phyloP scores from a whole-genome alignment of 2,888 invertebrate genomes.

The Strigamia maritima region DNA sequence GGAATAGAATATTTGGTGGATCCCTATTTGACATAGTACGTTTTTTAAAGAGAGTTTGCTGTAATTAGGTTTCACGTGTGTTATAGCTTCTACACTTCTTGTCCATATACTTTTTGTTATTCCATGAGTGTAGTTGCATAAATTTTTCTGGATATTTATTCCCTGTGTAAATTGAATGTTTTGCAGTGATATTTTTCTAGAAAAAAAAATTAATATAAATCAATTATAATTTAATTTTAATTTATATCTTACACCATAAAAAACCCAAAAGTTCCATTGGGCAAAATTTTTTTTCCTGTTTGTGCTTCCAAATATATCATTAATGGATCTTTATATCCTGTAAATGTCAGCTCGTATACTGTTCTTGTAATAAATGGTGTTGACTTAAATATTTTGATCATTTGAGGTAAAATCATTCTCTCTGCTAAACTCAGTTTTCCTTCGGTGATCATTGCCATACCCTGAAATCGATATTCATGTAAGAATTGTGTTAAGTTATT shows the following conservation, averaged over 20 bases:
- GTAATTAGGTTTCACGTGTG: no score
- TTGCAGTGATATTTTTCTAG: background rate
- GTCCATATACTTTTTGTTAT: background rate
- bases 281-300: conserved; percentile 14
- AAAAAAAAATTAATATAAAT: background rate
- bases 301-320: background rate
- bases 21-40: no score
- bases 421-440: background rate
- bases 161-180: background rate
- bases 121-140: background rate
- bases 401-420: background rate
- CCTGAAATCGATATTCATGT: no score
- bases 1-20: no score
- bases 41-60: no score
- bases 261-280: no score
- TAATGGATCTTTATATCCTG: background rate
- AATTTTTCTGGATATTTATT: background rate
- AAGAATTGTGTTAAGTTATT: no score
- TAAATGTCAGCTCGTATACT: background rate
- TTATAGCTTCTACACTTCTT: no score
- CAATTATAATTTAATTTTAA: background rate
- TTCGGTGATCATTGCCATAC: conserved; percentile 42
- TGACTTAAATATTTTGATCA: conserved; percentile 43
- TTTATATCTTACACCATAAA: background rate
- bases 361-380: background rate